A percentile compares a stretch with the other conserved stretches of the same genome.
These are phyloP conservation scores for Petrocephalus microphthalmus DNA, from an alignment of 2,113 vertebrate species.

Conservation along the genomic window DNA sequence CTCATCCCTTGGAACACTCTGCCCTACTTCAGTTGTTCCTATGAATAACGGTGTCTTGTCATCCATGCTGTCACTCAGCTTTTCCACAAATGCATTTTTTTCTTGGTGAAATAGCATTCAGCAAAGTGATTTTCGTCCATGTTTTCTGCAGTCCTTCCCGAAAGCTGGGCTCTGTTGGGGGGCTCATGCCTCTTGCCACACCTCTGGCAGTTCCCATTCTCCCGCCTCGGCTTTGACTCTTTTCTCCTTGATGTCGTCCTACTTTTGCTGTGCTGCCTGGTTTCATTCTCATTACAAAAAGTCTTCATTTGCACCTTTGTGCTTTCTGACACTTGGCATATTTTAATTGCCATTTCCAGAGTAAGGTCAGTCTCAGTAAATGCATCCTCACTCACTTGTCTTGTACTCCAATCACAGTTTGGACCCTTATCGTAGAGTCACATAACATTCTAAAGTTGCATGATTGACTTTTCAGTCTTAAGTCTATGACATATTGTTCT, in stretches of 20 bases:
- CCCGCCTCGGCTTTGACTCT: background rate
- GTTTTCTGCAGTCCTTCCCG: background rate
- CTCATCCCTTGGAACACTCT: too few species aligned
- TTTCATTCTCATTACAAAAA: background rate
- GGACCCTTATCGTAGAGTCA: background rate
- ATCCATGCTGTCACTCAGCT: too few species aligned
- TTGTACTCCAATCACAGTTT: background rate
- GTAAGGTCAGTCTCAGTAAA: background rate
- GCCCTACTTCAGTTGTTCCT: too few species aligned
- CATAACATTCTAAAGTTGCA: background rate
- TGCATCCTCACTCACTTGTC: background rate
- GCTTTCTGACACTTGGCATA: background rate
- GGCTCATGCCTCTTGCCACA: background rate
- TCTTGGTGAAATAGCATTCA: too few species aligned
- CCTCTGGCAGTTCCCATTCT: too few species aligned
- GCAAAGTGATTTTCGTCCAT: too few species aligned
- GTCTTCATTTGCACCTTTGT: background rate
- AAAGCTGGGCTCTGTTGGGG: background rate
- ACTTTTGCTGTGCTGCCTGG: background rate
- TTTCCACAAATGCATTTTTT: too few species aligned
- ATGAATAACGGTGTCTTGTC: too few species aligned
- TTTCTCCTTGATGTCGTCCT: background rate
- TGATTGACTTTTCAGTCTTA: background rate
- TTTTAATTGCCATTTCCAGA: background rate
- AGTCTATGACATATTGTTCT: background rate